Conservation (phyloP, 2,888 invertebrate genomes). For the Drosophila nr. fundita region DNA sequence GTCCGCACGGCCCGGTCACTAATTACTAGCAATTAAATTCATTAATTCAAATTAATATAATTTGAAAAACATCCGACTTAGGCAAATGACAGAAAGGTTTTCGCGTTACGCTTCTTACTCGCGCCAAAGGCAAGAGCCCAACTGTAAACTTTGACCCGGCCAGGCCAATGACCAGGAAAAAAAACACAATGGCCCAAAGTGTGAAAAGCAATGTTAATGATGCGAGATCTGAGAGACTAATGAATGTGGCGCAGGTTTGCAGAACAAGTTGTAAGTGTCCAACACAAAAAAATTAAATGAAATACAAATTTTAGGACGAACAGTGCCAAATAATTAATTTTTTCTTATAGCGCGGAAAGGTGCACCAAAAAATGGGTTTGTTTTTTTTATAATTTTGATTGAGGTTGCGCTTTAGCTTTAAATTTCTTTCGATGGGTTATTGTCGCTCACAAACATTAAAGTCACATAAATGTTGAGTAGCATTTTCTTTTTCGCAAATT, state of each 20-base stretch:
- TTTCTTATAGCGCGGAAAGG: not conserved
- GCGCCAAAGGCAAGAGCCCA: conserved; percentile 39
- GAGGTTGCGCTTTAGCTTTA: not conserved
- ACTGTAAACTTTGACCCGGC: conserved; percentile 46
- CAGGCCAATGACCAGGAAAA: conserved; percentile 71
- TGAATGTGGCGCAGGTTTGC: conserved; percentile 37
- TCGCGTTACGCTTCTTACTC: conserved; percentile 38
- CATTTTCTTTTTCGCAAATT: conserved; percentile 37
- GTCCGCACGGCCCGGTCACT: conserved; percentile 66
- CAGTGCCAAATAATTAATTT: conserved; percentile 7
- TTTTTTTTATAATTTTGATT: not conserved
- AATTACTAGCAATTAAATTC: conserved; percentile 77
- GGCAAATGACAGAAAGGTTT: conserved; percentile 36
- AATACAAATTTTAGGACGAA: conserved; percentile 18
- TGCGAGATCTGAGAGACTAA: conserved; percentile 48
- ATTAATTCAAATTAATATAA: conserved; percentile 80
- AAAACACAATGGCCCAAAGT: conserved; percentile 66
- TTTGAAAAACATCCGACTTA: conserved; percentile 62
- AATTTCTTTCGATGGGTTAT: not conserved
- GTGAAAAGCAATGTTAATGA: conserved; percentile 77
- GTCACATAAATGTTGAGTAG: conserved; percentile 20
- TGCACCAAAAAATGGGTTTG: not conserved
- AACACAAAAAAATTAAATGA: conserved; percentile 5
- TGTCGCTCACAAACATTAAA: conserved; percentile 29
- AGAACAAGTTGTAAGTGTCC: conserved; percentile 46